phyloP scores from a whole-genome alignment of 2,113 vertebrate species.

The Myiopsitta monachus region DNA sequence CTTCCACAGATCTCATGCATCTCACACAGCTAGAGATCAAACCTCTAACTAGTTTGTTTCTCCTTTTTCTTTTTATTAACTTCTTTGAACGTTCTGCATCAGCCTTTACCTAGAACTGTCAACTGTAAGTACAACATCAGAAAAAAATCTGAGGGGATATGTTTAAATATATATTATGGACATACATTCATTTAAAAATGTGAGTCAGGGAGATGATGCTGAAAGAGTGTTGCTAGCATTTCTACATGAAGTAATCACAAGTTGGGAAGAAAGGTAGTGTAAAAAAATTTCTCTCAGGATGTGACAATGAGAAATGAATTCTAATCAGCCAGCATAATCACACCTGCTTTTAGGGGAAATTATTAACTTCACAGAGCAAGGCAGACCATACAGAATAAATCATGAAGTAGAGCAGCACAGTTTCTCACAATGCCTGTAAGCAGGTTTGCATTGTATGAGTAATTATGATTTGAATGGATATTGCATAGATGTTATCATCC shows the following conservation, averaged over 20 bases:
- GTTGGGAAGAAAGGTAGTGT: neutral
- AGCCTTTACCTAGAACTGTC: neutral
- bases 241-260: neutral
- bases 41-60: neutral
- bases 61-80: neutral
- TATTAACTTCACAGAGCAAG: neutral
- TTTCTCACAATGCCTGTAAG: constrained; percentile 6
- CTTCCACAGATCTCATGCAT: neutral
- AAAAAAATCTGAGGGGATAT: neutral
- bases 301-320: constrained; percentile 12
- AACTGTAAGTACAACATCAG: neutral
- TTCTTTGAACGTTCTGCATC: neutral
- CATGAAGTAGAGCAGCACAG: neutral
- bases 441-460: neutral
- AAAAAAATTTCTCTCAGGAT: neutral
- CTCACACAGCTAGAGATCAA: neutral
- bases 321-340: constrained; percentile 13
- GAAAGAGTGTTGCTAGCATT: neutral
- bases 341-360: neutral
- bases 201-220: neutral
- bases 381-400: neutral
- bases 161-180: neutral
- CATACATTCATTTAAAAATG: neutral
- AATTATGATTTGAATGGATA: constrained; percentile 47
- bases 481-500: constrained; percentile 31